These are phyloP conservation scores for Catocala nupta DNA, from an alignment of 2,888 invertebrate genomes.

Conservation along the genomic window DNA sequence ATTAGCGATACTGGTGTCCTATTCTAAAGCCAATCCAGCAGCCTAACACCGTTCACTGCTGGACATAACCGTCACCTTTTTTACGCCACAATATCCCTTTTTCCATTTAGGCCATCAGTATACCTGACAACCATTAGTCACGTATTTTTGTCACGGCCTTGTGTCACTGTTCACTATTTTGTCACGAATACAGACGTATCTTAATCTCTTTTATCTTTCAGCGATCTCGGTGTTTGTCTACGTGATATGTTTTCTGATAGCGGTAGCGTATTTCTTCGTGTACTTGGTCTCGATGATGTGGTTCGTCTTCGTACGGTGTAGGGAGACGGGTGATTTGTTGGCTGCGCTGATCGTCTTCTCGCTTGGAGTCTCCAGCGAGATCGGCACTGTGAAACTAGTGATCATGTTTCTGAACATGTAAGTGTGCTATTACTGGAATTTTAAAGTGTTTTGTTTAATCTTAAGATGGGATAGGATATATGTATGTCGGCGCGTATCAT, in stretches of 20 bases:
- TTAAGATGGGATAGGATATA: too few species aligned
- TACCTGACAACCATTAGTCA: too few species aligned
- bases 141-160: too few species aligned
- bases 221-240: conserved; percentile 59
- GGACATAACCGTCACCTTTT: too few species aligned
- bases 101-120: too few species aligned
- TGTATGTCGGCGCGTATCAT: too few species aligned
- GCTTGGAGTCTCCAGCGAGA: conserved; percentile 62
- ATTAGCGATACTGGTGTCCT: too few species aligned
- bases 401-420: conserved; percentile 63
- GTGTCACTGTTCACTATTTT: neutral
- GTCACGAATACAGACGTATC: too few species aligned
- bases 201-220: conserved; percentile 27
- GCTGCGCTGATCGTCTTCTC: conserved; percentile 64
- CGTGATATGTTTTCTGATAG: conserved; percentile 43
- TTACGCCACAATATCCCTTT: too few species aligned
- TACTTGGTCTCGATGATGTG: conserved; percentile 66
- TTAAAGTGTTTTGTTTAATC: too few species aligned
- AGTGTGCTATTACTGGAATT: conserved; percentile 20
- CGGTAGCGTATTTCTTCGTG: conserved; percentile 61
- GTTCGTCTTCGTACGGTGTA: conserved; percentile 63
- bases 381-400: conserved; percentile 61
- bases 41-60: too few species aligned
- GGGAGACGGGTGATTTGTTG: conserved; percentile 57
- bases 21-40: too few species aligned